Conservation (phyloP, 2,113 vertebrate genomes). For the Corythornis vintsioides region DNA sequence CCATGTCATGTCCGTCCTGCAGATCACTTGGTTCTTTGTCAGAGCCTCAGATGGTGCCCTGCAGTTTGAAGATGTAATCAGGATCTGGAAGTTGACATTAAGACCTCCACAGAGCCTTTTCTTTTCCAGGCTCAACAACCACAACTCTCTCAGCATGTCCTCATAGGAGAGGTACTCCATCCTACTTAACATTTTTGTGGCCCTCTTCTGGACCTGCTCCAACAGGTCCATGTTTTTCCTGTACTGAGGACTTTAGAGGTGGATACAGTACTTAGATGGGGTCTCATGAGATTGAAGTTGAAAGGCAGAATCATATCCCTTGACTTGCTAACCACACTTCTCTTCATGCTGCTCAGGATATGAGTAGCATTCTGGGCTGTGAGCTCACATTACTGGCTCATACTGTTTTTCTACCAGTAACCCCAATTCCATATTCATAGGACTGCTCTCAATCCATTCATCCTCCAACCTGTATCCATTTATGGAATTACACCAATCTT, state of each 20-base stretch:
- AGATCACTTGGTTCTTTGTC: not conserved
- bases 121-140: not conserved
- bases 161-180: not conserved
- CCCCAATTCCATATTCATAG: not conserved
- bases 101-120: not conserved
- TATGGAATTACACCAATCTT: not conserved
- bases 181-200: not conserved
- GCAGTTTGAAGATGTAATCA: not conserved
- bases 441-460: not conserved
- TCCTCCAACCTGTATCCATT: not conserved
- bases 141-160: not conserved
- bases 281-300: not conserved
- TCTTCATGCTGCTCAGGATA: not conserved
- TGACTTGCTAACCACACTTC: not conserved
- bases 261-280: not conserved
- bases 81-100: not conserved
- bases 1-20: not conserved
- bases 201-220: not conserved
- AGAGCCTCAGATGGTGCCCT: not conserved
- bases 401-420: not conserved
- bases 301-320: not conserved
- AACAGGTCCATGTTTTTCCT: not conserved
- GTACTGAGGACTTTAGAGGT: not conserved
- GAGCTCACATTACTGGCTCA: too few species aligned
- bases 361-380: not conserved